These are phyloP conservation scores for Pseudanteris insignis DNA, from an alignment of 2,888 invertebrate genomes.

Conservation along the genomic window DNA sequence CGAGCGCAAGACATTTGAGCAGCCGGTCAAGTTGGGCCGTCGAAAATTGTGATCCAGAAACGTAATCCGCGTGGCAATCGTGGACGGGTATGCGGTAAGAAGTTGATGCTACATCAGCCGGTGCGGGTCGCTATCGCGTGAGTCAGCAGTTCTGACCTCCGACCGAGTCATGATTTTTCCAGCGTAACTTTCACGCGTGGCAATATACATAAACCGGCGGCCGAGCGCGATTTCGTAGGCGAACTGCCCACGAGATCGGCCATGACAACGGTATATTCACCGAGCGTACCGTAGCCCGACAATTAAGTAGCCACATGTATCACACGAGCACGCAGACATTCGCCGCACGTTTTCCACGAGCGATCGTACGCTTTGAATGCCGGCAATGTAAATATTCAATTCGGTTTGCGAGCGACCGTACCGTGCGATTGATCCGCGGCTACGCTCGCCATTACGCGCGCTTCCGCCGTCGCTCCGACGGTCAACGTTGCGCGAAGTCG, in stretches of 20 bases:
- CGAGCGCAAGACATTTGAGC: too few species aligned
- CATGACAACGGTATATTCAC: slow-evolving; percentile 45
- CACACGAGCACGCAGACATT: slow-evolving; percentile 40
- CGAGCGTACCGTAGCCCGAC: slow-evolving; percentile 34
- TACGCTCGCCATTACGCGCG: too few species aligned
- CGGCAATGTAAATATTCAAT: slow-evolving; percentile 43
- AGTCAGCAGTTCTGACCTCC: slow-evolving; percentile 39
- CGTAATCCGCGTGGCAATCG: slow-evolving; percentile 13
- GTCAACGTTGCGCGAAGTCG: too few species aligned
- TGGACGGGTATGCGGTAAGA: slow-evolving; percentile 34
- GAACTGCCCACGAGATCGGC: slow-evolving; percentile 42
- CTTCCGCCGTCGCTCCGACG: too few species aligned
- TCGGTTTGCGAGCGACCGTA: slow-evolving; percentile 37
- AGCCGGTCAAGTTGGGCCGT: too few species aligned
- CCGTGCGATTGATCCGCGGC: slow-evolving; percentile 25
- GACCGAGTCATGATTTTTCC: slow-evolving; percentile 27
- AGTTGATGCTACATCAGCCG: slow-evolving; percentile 24
- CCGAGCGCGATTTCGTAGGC: slow-evolving; percentile 43
- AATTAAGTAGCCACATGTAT: slow-evolving; percentile 45
- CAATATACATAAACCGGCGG: slow-evolving; percentile 39
- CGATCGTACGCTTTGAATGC: slow-evolving; percentile 40
- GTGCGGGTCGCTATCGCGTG: slow-evolving; percentile 37
- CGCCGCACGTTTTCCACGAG: slow-evolving; percentile 41
- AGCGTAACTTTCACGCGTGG: slow-evolving; percentile 38
- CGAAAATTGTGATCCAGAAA: neutral